phyloP scores from a whole-genome alignment of 1,140 invertebrate genomes.

The Pseudomyrmex dendroicus region DNA sequence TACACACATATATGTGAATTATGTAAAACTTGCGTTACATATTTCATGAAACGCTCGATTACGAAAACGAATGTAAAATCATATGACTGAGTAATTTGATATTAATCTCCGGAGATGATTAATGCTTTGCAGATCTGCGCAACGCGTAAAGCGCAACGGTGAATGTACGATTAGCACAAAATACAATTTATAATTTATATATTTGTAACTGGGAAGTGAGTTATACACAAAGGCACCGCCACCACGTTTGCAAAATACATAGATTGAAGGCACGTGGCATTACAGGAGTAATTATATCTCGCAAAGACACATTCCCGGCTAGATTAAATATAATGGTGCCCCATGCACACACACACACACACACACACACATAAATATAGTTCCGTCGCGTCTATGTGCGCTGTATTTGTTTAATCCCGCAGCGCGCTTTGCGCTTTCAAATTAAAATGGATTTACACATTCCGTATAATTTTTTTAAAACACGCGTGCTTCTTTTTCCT shows the following conservation, averaged over 20 bases:
- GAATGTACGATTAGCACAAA: constrained; percentile 31
- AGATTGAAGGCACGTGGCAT: constrained; percentile 2
- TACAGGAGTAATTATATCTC: constrained; percentile 44
- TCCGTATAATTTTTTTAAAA: not conserved
- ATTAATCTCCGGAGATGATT: constrained; percentile 12
- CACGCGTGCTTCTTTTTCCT: not conserved
- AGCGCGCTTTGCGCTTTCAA: not conserved
- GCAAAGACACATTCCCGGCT: constrained; percentile 3
- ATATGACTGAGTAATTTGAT: constrained; percentile 2
- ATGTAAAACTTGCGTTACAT: not conserved
- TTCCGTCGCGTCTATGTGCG: not conserved
- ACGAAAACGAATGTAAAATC: not conserved
- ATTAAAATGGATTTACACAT: constrained; percentile 1
- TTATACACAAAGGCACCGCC: not conserved
- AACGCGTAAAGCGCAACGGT: constrained; percentile 13
- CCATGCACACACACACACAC: too few relatives aligned
- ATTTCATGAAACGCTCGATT: not conserved
- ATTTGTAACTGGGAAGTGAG: not conserved
- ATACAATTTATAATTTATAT: constrained; percentile 35
- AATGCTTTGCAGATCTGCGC: not conserved
- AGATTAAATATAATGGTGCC: constrained; percentile 35
- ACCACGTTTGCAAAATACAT: constrained; percentile 19
- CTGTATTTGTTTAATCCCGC: constrained; percentile 27
- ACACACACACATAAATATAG: not conserved
- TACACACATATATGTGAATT: not conserved